Conservation (phyloP, 37 sponge, comb jelly and placozoan genomes). For the Halichondria panicea region DNA sequence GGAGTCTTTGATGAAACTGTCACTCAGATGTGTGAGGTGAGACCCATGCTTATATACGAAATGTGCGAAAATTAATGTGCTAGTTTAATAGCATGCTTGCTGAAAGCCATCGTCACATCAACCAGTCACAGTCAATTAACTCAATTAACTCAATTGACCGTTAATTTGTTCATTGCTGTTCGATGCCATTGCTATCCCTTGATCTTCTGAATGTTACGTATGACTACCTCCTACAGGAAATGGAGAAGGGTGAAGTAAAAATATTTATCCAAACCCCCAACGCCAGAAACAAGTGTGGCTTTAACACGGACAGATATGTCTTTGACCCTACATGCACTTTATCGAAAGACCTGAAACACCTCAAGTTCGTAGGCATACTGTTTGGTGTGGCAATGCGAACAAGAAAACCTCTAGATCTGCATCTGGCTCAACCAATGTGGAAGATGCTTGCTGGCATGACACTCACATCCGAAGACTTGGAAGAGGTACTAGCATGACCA, state of each 20-base stretch:
- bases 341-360: constrained; percentile 54
- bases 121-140: no score
- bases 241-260: constrained; percentile 64
- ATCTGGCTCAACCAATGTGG: constrained; percentile 87
- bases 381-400: constrained; percentile 91
- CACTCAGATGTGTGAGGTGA: constrained; percentile 79
- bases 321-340: constrained; percentile 77
- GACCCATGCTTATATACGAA: no score
- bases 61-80: no score
- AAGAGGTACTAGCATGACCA: constrained; percentile 51
- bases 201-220: no score
- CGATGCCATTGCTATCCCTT: no score
- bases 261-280: constrained; percentile 87
- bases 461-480: constrained; percentile 73
- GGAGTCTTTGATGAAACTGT: constrained; percentile 96
- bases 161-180: no score
- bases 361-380: constrained; percentile 85
- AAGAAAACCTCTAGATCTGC: constrained; percentile 85
- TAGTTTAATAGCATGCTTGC: no score
- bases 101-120: no score
- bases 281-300: constrained; percentile 73
- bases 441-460: constrained; percentile 80
- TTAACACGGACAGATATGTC: constrained; percentile 78
- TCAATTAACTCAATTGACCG: no score
- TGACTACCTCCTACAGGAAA: constrained; percentile 40